Conservation (phyloP, 2,113 vertebrate species). For the Columbina picui region DNA sequence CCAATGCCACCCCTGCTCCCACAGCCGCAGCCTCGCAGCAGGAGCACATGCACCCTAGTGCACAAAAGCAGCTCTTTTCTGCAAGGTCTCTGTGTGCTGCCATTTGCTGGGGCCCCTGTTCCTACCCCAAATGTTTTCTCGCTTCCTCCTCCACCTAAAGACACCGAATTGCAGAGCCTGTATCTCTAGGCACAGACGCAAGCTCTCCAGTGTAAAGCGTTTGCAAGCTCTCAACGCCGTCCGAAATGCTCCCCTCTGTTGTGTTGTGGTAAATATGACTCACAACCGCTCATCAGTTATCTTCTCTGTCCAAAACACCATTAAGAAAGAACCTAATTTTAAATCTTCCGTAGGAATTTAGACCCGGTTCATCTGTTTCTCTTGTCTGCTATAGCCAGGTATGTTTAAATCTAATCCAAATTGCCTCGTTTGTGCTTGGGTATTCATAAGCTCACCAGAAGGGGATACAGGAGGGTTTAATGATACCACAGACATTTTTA, state of each 20-base stretch:
- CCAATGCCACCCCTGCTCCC: not conserved
- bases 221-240: not conserved
- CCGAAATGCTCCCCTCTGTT: not conserved
- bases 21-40: not conserved
- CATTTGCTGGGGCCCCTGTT: constrained; percentile 1
- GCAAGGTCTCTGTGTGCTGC: not conserved
- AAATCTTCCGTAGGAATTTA: constrained; percentile 8
- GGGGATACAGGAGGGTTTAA: not conserved
- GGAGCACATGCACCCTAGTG: not conserved
- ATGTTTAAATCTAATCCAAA: not conserved
- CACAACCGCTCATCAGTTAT: constrained; percentile 47
- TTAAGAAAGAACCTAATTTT: constrained; percentile 37
- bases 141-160: not conserved
- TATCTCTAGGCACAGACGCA: constrained; percentile 13
- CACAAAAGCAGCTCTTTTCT: not conserved
- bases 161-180: not conserved
- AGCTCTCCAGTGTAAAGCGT: not conserved
- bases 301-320: constrained; percentile 5
- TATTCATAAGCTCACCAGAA: not conserved
- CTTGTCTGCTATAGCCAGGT: not conserved
- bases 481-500: not conserved
- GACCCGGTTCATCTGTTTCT: not conserved
- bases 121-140: not conserved
- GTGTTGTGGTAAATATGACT: constrained; percentile 37
- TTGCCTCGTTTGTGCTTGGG: not conserved